These are phyloP conservation scores for Cydia strobilella DNA, from an alignment of 1,140 invertebrate species.

Conservation along the genomic window DNA sequence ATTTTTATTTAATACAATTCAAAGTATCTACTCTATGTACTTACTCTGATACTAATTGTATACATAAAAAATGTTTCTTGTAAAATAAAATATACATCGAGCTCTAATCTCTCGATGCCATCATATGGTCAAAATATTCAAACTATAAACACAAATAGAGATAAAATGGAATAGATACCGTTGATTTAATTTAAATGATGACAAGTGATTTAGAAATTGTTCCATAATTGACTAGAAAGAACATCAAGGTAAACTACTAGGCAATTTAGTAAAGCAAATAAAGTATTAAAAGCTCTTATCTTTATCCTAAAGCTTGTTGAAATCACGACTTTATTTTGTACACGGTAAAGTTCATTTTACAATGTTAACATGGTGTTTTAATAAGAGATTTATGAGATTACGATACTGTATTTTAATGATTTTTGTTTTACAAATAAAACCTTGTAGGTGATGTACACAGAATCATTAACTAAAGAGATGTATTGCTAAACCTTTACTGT, in stretches of 20 bases:
- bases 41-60: too few species aligned
- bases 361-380: neutral
- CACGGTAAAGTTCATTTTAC: neutral
- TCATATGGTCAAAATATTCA: neutral
- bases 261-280: neutral
- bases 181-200: neutral
- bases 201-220: slow-evolving; percentile 8
- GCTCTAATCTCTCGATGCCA: neutral
- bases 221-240: neutral
- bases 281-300: neutral
- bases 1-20: too few species aligned
- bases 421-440: neutral
- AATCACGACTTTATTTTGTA: neutral
- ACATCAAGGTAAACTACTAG: neutral
- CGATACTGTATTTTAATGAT: neutral
- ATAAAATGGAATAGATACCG: neutral
- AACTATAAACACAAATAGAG: neutral
- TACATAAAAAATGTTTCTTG: too few species aligned
- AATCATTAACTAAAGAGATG: slow-evolving; percentile 4
- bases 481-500: neutral
- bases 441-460: neutral
- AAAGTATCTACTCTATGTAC: too few species aligned
- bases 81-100: too few species aligned
- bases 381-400: neutral
- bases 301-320: neutral